These are phyloP conservation scores for Drosophila gaucha DNA, from an alignment of 2,888 invertebrate species.

Conservation along the genomic window DNA sequence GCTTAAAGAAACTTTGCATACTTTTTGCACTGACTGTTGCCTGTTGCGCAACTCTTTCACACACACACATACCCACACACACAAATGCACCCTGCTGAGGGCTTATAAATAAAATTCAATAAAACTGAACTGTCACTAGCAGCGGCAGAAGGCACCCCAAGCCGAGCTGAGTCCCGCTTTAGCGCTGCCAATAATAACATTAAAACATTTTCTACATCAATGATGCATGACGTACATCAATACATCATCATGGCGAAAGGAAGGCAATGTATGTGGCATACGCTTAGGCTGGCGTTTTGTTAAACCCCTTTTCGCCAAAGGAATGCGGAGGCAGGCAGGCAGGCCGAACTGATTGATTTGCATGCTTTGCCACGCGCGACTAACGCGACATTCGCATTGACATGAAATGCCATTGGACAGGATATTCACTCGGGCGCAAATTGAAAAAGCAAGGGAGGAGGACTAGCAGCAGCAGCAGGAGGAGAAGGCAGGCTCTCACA, in stretches of 20 bases:
- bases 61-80: conserved; percentile 2
- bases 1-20: conserved; percentile 35
- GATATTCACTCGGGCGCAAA: conserved; percentile 40
- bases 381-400: conserved; percentile 55
- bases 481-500: conserved; percentile 29
- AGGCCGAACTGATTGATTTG: conserved; percentile 74
- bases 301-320: conserved; percentile 37
- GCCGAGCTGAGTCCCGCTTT: conserved; percentile 1
- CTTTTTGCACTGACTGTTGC: conserved; percentile 39
- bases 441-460: conserved; percentile 25
- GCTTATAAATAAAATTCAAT: conserved; percentile 68
- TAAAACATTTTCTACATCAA: conserved; percentile 78
- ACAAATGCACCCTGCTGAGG: conserved; percentile 23
- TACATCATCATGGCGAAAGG: too few species aligned
- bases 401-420: conserved; percentile 61
- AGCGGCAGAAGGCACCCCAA: conserved; percentile 30
- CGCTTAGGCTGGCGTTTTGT: conserved; percentile 60
- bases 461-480: not conserved
- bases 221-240: conserved; percentile 77
- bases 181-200: conserved; percentile 69
- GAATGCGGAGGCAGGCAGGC: conserved; percentile 44
- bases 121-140: conserved; percentile 75
- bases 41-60: conserved; percentile 65
- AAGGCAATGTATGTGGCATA: conserved; percentile 56
- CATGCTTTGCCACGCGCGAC: conserved; percentile 68